Evolutionary conservation across 2,888 invertebrate species (phyloP), one percentile per base, ranked within the genome.

Genomic region (Drosophila lutescens): DNA sequence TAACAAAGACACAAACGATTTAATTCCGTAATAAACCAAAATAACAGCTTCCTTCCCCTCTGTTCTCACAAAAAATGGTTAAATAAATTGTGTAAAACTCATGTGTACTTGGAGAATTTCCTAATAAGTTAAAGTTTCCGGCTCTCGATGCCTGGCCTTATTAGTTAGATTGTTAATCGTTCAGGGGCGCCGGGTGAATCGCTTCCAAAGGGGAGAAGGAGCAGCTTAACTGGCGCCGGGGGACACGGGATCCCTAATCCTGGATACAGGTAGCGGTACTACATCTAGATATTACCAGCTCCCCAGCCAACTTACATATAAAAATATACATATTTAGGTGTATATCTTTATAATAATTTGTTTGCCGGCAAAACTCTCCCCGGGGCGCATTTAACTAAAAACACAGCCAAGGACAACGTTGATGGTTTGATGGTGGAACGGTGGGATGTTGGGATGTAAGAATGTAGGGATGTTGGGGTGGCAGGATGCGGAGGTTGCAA

Each of bases 301-400:
- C 23, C 2, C 12, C 34, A 34, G 32, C 46, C 49, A n/a, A 23
- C 17, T 9, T 43, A 40, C 23, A 7, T 38, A 40, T 49, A 34
- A 7, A 34, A 40, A 34, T 44, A 65, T 65, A 67, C 69, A 76
- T 73, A 78, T 83, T 70, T 61, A 67, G 68, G 63, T 32, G 34
- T 66, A 54, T 66, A 66, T 66, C 54, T 47, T 66, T 47, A 66
- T 84, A 81, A 78, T 84, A 85, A 87, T 85, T 87, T 79, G 80
- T 76, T 66, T 77, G 72, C 74, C 58, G 70, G 44, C 75, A 78
- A 79, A 85, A 82, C 69, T 76, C 78, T 87, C 88, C 88, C 76
- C 69, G 75, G 83, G 82, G 88, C 77, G 68, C 83, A 79, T 87
- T 87, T 87, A 82, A 73, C 76, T 84, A 86, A 82, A 44, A 34